These are phyloP conservation scores for Rhabdophis nuchalis DNA, from an alignment of 2,797 vertebrate species.

Conservation along the genomic window DNA sequence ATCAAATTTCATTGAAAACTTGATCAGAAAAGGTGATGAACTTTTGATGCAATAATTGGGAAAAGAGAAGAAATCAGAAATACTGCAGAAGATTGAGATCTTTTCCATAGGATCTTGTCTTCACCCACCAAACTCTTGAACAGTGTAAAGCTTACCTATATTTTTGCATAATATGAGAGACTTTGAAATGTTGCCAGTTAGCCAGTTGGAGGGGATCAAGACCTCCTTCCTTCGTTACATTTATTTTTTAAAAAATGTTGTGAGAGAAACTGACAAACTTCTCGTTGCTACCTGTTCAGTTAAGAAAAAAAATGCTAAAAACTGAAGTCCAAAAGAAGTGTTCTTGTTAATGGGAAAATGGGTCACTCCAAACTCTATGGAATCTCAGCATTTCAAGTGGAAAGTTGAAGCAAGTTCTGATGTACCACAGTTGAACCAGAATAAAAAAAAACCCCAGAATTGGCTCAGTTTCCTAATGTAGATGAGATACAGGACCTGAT, in stretches of 20 bases:
- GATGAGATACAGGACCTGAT: background rate
- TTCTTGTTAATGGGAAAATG: background rate
- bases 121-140: background rate
- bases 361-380: background rate
- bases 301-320: background rate
- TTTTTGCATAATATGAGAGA: background rate
- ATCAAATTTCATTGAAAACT: background rate
- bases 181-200: background rate
- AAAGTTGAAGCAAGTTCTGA: background rate
- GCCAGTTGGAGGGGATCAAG: background rate
- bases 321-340: background rate
- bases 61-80: background rate
- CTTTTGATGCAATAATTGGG: background rate
- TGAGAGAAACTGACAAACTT: background rate
- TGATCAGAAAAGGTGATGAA: background rate
- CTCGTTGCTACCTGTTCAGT: background rate
- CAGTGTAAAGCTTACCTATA: background rate
- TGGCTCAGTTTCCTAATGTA: background rate
- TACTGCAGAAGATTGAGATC: background rate
- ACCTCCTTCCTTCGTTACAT: background rate
- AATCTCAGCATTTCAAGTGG: background rate
- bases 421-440: background rate
- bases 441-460: background rate
- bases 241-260: background rate
- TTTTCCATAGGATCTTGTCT: background rate